A percentile compares a stretch with the other conserved stretches of the same genome.
These are phyloP conservation scores for Heliothis virescens DNA, from an alignment of 1,140 invertebrate species.

Conservation along the genomic window DNA sequence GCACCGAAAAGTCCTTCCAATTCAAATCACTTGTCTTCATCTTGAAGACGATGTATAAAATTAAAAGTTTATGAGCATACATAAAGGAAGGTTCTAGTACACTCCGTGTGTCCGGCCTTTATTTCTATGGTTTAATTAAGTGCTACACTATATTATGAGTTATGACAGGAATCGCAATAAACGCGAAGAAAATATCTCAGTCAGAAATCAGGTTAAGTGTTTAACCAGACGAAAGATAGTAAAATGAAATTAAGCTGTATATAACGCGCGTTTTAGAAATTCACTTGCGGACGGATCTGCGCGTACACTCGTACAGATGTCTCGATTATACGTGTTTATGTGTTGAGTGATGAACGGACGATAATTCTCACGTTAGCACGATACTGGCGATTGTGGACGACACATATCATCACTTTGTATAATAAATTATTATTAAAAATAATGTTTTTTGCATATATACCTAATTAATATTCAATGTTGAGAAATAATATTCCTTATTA, in stretches of 20 bases:
- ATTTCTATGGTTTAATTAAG: neutral
- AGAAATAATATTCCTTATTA: no score
- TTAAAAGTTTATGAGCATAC: no score
- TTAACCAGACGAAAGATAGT: neutral
- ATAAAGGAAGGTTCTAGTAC: no score
- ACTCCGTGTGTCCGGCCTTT: neutral
- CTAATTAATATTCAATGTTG: no score
- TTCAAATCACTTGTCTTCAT: no score
- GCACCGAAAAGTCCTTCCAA: no score
- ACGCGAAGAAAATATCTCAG: no score
- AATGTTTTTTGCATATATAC: no score
- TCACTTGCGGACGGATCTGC: neutral
- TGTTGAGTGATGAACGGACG: neutral
- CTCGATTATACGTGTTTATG: neutral
- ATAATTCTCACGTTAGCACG: neutral
- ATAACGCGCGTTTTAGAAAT: conserved; percentile 20
- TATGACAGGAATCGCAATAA: no score
- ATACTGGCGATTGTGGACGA: neutral
- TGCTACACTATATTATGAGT: no score
- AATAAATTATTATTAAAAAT: neutral
- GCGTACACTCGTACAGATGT: neutral
- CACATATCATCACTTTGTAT: neutral
- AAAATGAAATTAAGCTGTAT: conserved; percentile 8
- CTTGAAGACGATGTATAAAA: no score
- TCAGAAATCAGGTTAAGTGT: neutral